These are phyloP conservation scores for Agrochola lychnidis DNA, from an alignment of 2,888 invertebrate genomes.

Conservation along the genomic window DNA sequence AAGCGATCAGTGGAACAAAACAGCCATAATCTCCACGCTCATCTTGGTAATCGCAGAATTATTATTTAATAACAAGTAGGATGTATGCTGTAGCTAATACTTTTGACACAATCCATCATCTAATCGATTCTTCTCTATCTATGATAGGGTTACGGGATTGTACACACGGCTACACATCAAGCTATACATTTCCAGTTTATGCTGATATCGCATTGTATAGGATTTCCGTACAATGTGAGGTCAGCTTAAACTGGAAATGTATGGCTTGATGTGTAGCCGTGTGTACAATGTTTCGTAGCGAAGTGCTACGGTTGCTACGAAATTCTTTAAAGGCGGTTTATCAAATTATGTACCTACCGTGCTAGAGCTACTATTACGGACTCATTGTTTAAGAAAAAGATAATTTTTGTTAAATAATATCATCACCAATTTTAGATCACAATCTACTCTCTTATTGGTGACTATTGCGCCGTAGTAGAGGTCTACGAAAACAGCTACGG, in stretches of 20 bases:
- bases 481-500: constrained; percentile 9
- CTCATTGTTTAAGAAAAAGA: not conserved
- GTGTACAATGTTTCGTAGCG: not conserved
- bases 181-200: too few species aligned
- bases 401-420: too few species aligned
- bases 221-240: too few species aligned
- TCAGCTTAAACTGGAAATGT: too few species aligned
- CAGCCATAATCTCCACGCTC: constrained; percentile 19
- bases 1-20: constrained; percentile 8
- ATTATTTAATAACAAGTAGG: constrained; percentile 35
- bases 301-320: constrained; percentile 3
- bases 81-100: constrained; percentile 4
- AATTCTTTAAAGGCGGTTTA: not conserved
- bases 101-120: constrained; percentile 14
- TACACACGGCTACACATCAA: too few species aligned
- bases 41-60: constrained; percentile 28
- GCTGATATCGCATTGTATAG: too few species aligned
- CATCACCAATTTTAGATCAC: not conserved
- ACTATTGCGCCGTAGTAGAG: not conserved
- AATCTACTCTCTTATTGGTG: not conserved
- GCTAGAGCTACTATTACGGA: not conserved
- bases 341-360: not conserved
- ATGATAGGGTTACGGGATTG: not conserved
- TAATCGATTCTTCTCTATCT: constrained; percentile 1
- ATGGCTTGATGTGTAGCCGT: too few species aligned